These are phyloP conservation scores for Hippocampus kuda DNA, from an alignment of 2,797 vertebrate species.

Conservation along the genomic window DNA sequence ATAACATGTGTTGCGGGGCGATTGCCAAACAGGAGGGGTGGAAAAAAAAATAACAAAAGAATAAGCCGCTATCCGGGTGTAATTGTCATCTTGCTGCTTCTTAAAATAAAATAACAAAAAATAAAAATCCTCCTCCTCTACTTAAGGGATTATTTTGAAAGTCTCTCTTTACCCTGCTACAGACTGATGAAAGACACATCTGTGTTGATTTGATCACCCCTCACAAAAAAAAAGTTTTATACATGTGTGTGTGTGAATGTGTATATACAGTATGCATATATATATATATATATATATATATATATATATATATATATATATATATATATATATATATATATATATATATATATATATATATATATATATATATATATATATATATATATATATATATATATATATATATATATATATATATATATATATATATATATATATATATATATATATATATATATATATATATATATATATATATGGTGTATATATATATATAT, in stretches of 20 bases:
- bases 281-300: slow-evolving; percentile 15
- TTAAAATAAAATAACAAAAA: slow-evolving; percentile 33
- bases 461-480: no score
- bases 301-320: slow-evolving; percentile 19
- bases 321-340: no score
- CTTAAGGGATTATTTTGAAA: slow-evolving; percentile 71
- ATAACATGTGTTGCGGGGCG: slow-evolving; percentile 43
- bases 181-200: slow-evolving; percentile 63
- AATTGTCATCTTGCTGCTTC: slow-evolving; percentile 39
- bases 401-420: no score
- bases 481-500: no score
- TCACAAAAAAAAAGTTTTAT: slow-evolving; percentile 38
- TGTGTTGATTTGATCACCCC: slow-evolving; percentile 64
- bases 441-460: no score
- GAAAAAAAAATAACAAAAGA: slow-evolving; percentile 8
- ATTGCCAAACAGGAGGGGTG: slow-evolving; percentile 13
- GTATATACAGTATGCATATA: slow-evolving; percentile 36
- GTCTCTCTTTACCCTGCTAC: slow-evolving; percentile 65
- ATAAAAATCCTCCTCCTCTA: slow-evolving; percentile 53
- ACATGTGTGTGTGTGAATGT: no score
- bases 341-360: no score
- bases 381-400: no score
- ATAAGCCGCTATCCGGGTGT: slow-evolving; percentile 36
- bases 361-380: no score
- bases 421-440: no score